These are phyloP conservation scores for Aelia acuminata DNA, from an alignment of 2,888 invertebrate species.

Conservation along the genomic window DNA sequence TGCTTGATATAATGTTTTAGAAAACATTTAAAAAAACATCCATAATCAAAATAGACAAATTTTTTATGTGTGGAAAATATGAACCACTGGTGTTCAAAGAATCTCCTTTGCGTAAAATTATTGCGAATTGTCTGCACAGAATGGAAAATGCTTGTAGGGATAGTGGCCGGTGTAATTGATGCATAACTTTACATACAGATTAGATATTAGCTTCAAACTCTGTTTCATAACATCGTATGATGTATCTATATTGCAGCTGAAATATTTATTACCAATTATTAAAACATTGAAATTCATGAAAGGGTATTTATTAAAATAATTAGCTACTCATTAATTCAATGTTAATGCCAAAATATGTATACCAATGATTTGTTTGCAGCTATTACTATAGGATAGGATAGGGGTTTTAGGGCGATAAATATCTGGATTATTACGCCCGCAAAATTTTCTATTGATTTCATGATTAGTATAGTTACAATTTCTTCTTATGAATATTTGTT, in stretches of 20 bases:
- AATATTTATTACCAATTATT: background rate
- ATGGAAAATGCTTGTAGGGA: slow-evolving; percentile 3
- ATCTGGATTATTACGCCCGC: too few species aligned
- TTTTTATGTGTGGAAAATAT: too few species aligned
- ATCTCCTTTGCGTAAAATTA: background rate
- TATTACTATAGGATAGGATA: too few species aligned
- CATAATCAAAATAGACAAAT: too few species aligned
- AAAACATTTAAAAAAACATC: too few species aligned
- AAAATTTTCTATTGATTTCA: too few species aligned
- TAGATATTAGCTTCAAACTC: slow-evolving; percentile 21
- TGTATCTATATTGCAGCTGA: background rate
- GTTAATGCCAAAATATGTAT: background rate
- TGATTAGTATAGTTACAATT: too few species aligned
- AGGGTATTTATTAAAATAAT: background rate
- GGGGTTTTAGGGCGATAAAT: too few species aligned
- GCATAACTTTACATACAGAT: slow-evolving; percentile 24
- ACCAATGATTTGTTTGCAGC: too few species aligned
- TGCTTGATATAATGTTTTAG: too few species aligned
- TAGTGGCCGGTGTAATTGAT: background rate
- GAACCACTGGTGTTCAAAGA: background rate
- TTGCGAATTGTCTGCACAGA: background rate
- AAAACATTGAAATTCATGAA: background rate
- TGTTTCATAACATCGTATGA: background rate
- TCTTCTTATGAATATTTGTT: too few species aligned
- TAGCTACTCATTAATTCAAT: background rate